Percentiles rank a stretch among this genome's conserved stretches.
Evolutionary conservation across 1,140 invertebrate genomes (phyloP).

Genomic region (Rhopalosiphum padi): DNA sequence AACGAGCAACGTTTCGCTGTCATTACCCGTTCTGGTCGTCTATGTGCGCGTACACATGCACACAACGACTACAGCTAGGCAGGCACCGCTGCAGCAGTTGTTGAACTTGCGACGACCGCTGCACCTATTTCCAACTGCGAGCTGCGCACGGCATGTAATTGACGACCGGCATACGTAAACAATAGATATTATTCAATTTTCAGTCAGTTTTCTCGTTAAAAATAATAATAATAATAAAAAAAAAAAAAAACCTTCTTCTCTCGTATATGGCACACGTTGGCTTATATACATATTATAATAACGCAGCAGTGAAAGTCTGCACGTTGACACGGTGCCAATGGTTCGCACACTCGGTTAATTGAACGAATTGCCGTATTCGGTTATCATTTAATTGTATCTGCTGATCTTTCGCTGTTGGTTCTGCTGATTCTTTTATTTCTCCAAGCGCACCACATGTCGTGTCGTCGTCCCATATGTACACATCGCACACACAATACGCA

Average conservation of each 20-base stretch:
- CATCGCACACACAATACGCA: no score
- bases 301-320: constrained; percentile 16
- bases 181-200: constrained; percentile 26
- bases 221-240: neutral
- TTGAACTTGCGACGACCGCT: constrained; percentile 10
- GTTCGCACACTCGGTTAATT: neutral
- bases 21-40: neutral
- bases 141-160: neutral
- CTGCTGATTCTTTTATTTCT: neutral
- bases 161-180: neutral
- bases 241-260: neutral
- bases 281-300: neutral
- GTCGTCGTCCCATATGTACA: neutral
- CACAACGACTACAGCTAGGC: neutral
- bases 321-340: constrained; percentile 25
- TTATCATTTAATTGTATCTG: constrained; percentile 46
- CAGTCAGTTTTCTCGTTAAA: neutral
- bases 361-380: constrained; percentile 43
- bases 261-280: neutral
- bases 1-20: neutral
- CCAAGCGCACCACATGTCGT: neutral
- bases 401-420: neutral
- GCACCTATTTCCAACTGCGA: neutral
- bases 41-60: neutral
- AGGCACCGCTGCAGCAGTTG: neutral